Evolutionary conservation across 2,797 vertebrate species (phyloP).

Genomic region (Strix occidentalis): DNA sequence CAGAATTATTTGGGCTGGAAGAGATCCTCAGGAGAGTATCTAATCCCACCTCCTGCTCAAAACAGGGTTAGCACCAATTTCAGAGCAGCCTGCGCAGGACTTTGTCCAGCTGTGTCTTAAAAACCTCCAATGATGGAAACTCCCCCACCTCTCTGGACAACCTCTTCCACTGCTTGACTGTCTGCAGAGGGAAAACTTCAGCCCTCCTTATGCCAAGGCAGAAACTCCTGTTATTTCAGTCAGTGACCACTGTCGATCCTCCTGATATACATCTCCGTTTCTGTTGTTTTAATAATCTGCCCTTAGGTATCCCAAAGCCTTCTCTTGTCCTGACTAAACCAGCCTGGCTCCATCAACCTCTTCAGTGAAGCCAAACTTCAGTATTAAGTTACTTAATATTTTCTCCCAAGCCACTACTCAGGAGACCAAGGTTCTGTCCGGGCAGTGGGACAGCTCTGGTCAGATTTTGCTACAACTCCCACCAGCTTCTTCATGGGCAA

Average conservation of each 20-base stretch:
- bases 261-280: background rate
- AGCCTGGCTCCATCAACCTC: background rate
- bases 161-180: background rate
- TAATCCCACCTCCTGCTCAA: slow-evolving; percentile 15
- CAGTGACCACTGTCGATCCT: background rate
- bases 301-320: background rate
- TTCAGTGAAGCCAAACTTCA: background rate
- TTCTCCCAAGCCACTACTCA: background rate
- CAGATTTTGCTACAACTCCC: background rate
- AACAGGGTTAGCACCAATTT: slow-evolving; percentile 6
- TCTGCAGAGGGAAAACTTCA: background rate
- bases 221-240: background rate
- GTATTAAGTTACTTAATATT: background rate
- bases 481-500: background rate
- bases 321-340: background rate
- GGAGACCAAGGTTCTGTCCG: background rate
- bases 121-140: background rate
- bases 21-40: slow-evolving; percentile 9
- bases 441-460: background rate
- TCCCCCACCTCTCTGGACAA: background rate
- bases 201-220: background rate
- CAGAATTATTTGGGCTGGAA: background rate
- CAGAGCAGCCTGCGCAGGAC: background rate
- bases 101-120: background rate
- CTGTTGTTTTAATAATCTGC: background rate